Base-by-base conservation (phyloP, 1,140 invertebrate genomes). In the Palaemon carinicauda region DNA sequence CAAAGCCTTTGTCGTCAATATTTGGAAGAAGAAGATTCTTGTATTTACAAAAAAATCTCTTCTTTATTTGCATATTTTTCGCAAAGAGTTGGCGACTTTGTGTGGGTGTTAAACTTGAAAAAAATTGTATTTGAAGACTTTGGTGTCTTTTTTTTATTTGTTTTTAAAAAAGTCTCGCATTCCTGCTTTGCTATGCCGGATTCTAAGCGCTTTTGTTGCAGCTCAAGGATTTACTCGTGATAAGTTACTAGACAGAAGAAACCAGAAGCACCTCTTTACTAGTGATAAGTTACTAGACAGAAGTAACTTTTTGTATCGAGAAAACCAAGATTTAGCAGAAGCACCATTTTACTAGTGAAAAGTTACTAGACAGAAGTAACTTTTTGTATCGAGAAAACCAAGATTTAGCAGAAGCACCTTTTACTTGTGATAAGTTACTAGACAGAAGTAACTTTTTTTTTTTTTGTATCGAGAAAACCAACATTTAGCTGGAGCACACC, bases 61-160 rank as follows among this genome's bases (percentile, higher is more conserved):
- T 52, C 54, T 50, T 52, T 74, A 24, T 17, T 73, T 74, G 80
- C 74, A 50, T 52, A 74, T 4, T 82, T 74, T 33, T 71, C 10
- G 5, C 71, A 85, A 51, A 85, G 51, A 52, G 17, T 78, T 69
- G n/a, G 54, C 33, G 21, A 51, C 50, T 71, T 65, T 69, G 60
- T 79, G 83, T 79, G 83, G 79, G 12, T 60, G 71, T 65, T n/a
- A 33, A 50, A 60, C n/a, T n/a, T 17, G 52, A 74, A 69, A 69
- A 27, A 21, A 69, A 24, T 29, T 69, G 65, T 69, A 1, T 27
- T 69, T 10, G 24, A 15, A 15, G 24, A 1, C 27, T 69, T 31
- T 21, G 24, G 24, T 3, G 24, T 31, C 27, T 24, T 69, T 29
- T 51, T 29, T 24, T 78, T 24, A 71, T 51, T 73, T 74, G 65